Evolutionary conservation across 2,113 vertebrate species (phyloP).

Genomic region (Pteruthius melanotis): DNA sequence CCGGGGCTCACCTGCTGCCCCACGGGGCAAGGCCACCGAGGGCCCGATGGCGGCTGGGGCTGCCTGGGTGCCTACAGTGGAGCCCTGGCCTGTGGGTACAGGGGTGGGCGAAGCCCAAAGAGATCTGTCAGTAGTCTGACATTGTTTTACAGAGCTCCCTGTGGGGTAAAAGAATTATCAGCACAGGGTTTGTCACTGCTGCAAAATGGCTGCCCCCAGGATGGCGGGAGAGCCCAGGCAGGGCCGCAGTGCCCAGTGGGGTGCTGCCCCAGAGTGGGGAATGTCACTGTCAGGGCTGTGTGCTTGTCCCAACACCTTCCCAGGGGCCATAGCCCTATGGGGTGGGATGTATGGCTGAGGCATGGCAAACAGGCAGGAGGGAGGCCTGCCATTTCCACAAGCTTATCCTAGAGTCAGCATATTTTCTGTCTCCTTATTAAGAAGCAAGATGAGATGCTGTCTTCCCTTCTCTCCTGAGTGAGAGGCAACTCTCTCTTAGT

Average conservation of each 20-base stretch:
- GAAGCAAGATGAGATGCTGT: not conserved
- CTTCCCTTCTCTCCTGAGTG: not conserved
- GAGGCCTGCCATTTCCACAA: not conserved
- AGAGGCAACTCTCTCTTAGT: not conserved
- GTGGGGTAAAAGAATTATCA: not conserved
- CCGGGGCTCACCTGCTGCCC: not conserved
- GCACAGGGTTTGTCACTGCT: fast-evolving
- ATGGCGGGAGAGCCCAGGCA: not conserved
- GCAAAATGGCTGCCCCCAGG: not conserved
- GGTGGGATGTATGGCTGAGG: too few relatives aligned
- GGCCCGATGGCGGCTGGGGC: fast-evolving
- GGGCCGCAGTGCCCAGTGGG: fast-evolving
- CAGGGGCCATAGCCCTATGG: not conserved
- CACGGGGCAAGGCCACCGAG: not conserved
- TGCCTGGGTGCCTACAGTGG: fast-evolving
- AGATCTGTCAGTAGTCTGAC: not conserved
- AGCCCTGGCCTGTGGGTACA: fast-evolving
- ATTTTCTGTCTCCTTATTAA: not conserved
- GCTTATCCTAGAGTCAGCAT: not conserved
- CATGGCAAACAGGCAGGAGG: not conserved
- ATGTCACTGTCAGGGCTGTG: not conserved
- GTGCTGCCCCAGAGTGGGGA: fast-evolving
- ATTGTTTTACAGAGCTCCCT: fast-evolving
- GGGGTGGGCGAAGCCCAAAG: fast-evolving
- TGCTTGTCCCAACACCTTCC: not conserved